Evolutionary conservation across 2,888 invertebrate species (phyloP).

Genomic region (Leptinotarsa juncta): DNA sequence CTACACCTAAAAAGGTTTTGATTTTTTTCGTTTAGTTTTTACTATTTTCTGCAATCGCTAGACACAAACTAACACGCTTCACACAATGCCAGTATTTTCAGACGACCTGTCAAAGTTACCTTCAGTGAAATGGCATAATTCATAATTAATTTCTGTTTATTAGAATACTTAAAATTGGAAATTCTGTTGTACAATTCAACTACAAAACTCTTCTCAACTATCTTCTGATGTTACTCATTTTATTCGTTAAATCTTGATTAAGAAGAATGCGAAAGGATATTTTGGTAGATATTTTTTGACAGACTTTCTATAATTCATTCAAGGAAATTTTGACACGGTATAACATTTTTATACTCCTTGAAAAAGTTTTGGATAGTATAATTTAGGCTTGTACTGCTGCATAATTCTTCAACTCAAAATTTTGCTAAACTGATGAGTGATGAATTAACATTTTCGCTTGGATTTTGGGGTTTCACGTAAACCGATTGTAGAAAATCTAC

Average conservation of each 20-base stretch:
- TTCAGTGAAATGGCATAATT: neutral
- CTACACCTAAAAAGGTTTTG: conserved; percentile 41
- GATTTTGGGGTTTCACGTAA: neutral
- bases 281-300: neutral
- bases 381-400: conserved; percentile 5
- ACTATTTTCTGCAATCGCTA: conserved; percentile 29
- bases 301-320: neutral
- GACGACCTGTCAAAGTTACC: neutral
- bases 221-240: too few species aligned
- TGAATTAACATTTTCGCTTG: neutral
- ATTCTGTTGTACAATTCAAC: too few species aligned
- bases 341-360: neutral
- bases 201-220: too few species aligned
- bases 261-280: too few species aligned
- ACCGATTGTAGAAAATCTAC: neutral
- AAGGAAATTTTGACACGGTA: neutral
- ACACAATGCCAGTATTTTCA: conserved; percentile 6
- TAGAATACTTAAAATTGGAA: too few species aligned
- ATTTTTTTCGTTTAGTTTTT: conserved; percentile 28
- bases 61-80: conserved; percentile 33
- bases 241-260: too few species aligned
- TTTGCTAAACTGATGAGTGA: neutral
- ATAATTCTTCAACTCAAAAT: neutral
- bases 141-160: neutral
- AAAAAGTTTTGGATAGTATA: neutral